These are phyloP conservation scores for Leptopilina syphax DNA, from an alignment of 2,888 invertebrate genomes.

Conservation along the genomic window DNA sequence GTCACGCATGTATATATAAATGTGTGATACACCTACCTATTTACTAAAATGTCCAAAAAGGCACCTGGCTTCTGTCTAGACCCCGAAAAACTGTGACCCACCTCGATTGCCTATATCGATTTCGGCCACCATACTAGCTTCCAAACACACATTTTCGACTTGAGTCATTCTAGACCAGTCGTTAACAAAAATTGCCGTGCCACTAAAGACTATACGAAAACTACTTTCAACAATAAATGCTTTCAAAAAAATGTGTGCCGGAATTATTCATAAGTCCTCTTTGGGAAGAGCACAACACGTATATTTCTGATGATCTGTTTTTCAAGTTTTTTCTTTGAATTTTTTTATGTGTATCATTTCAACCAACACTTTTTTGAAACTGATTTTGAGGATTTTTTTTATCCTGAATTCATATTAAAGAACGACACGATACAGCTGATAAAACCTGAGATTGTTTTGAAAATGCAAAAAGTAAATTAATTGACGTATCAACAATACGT, in stretches of 20 bases:
- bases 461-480: no score
- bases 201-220: conserved; percentile 9
- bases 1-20: not conserved
- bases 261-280: conserved; percentile 35
- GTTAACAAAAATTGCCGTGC: conserved; percentile 28
- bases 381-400: not conserved
- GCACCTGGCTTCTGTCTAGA: conserved; percentile 42
- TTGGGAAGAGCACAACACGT: not conserved
- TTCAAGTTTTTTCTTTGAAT: not conserved
- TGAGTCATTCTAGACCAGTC: conserved; percentile 23
- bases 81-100: conserved; percentile 37
- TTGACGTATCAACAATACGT: no score
- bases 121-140: not conserved
- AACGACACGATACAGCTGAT: no score
- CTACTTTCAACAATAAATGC: not conserved
- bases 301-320: not conserved
- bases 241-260: not conserved
- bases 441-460: no score
- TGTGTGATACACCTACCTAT: conserved; percentile 20
- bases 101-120: conserved; percentile 34
- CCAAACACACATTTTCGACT: conserved; percentile 19
- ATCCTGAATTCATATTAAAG: not conserved
- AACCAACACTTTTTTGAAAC: no score
- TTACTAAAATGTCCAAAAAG: conserved; percentile 36
- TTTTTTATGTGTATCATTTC: not conserved